Evolutionary conservation across 2,888 invertebrate genomes (phyloP), one percentile per base, ranked within the genome.

Genomic region (Exocentrus adspersus): DNA sequence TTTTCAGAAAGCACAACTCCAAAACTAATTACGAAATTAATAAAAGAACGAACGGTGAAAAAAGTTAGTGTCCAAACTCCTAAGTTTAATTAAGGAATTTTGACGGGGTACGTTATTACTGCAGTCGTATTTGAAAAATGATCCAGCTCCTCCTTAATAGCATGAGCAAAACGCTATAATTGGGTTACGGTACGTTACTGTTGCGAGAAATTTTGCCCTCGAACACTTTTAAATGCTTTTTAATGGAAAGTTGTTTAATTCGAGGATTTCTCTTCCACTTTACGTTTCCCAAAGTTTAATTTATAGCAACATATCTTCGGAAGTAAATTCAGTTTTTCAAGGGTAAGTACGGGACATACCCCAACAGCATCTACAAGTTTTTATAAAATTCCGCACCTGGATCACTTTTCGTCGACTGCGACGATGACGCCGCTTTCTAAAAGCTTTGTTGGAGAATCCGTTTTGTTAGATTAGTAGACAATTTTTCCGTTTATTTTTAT

Each of bases 31-130:
- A 69, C 65, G 61, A 65, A 69, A 67, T 69, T 67, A 69, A 65
- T 69, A 69, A 68, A 60, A 65, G 65, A 65, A 57, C 63, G 64
- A 37, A 60, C 65, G 58, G 30, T 61, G 42, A 68, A 69, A 69
- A 66, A 67, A 64, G 52, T 60, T 64, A 64, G 60, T 64, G 67
- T 67, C 67, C 69, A 62, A 69, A 69, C 67, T 58, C 59, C n/a
- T 46, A 32, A 66, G 67, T 67, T 69, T 73, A 71, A 73, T 71
- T 68, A 70, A 69, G 67, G 66, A 68, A 64, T 71, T 72, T 71
- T 69, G 72, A 70, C 67, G 64, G 62, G 60, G 56, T 53, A 57
- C 32, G 58, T 60, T 59, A 48, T 54, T 48, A 46, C 65, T 60
- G 58, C 51, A 54, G 59, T 48, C 63, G 57, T 58, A 56, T 65